Base-by-base conservation (phyloP, 2,797 vertebrate species). In the Oophaga sylvatica region DNA sequence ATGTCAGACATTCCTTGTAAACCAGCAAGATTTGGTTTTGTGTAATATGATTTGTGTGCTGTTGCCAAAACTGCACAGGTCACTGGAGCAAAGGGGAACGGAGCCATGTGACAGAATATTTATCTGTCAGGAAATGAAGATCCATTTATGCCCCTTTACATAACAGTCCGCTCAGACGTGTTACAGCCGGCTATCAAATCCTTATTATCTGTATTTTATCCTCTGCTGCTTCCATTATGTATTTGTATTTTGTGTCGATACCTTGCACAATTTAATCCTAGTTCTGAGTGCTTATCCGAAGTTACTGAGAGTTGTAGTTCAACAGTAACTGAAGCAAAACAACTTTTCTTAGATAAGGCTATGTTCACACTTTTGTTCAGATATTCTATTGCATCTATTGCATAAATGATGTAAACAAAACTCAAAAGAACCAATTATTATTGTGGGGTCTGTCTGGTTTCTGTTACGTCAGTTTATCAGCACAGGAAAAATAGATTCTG, bases 1-100 rank as follows among this genome's bases (percentile, higher is more conserved):
- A 89, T 83, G 71, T 89, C 88, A 89, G 84, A 79, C 84, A 86
- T 89, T 86, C 80, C 77, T 89, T 83, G 29, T 19, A 67, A 85
- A 83, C 71, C 73, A 86, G 56, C 60, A 86, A 86, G 73, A 83
- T 86, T 68, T 89, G 71, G 71, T 68, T 56, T 86, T 82, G 87
- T 86, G 80, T 80, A 76, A 89, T 86, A 79, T 89, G 88, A 89
- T 89, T 86, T 89, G 84, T 88, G 60, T 85, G 60, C 87, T 86
- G 87, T 82, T 86, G 80, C 84, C 80, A 89, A 89, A 83, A 78
- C 87, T 77, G n/a, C 59, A 86, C 83, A 86, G 80, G 79, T 86
- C 73, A 86, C 48, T 79, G 84, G 84, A 86, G 88, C 80, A 89
- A 86, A 89, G 88, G 87, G 83, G 83, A 86, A 82, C 16, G 5